A percentile compares a stretch with the other conserved stretches of the same genome.
These are phyloP conservation scores for Gastrophryne carolinensis DNA, from an alignment of 2,797 vertebrate genomes.

Conservation along the genomic window DNA sequence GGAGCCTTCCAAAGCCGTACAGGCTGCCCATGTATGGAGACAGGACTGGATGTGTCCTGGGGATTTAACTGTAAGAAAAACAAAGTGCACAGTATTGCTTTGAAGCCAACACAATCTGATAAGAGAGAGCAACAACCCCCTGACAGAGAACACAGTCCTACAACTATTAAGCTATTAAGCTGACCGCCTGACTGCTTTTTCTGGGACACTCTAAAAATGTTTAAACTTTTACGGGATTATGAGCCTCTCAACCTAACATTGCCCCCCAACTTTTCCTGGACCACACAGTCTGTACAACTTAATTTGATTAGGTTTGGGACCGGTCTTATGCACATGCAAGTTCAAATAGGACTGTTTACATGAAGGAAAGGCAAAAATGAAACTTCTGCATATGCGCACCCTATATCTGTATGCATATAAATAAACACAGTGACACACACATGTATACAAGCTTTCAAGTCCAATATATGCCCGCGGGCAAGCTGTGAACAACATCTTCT, in stretches of 20 bases:
- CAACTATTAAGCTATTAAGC: not conserved
- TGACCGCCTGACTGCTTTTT: not conserved
- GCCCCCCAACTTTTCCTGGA: not conserved
- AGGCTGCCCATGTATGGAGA: no score
- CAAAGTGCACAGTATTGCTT: not conserved
- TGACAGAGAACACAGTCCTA: conserved; percentile 2
- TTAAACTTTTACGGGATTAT: not conserved
- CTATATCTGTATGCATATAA: not conserved
- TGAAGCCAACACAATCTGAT: conserved; percentile 36
- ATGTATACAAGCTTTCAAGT: not conserved
- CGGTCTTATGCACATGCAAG: not conserved
- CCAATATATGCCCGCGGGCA: not conserved
- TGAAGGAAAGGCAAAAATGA: not conserved
- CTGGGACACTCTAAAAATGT: no score
- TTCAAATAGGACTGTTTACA: not conserved
- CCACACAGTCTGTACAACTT: conserved; percentile 27
- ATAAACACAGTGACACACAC: not conserved
- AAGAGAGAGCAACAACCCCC: conserved; percentile 1
- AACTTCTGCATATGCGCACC: not conserved
- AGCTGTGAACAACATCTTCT: not conserved
- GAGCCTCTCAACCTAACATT: not conserved
- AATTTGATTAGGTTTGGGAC: not conserved
- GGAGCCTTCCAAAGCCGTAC: no score
- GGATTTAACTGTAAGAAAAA: not conserved
- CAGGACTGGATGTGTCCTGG: no score